Evolutionary conservation across 2,113 vertebrate species (phyloP).

Genomic region (Thermophis baileyi): DNA sequence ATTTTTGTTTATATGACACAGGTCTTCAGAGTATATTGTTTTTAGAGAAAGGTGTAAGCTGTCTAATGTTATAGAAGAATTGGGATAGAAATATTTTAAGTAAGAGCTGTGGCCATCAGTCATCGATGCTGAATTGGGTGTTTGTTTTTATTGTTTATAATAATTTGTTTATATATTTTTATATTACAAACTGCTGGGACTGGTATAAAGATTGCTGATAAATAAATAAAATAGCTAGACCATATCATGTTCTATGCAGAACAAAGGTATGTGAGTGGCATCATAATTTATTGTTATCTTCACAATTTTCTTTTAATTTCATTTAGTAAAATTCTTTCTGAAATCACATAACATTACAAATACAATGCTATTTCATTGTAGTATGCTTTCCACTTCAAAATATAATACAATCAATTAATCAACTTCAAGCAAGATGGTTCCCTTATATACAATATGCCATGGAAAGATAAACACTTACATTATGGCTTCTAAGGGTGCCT

Average conservation of each 20-base stretch:
- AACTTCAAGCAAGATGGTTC: neutral
- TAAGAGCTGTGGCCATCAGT: neutral
- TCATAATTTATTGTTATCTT: neutral
- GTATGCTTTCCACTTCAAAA: constrained; percentile 3
- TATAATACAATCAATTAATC: neutral
- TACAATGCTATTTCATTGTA: neutral
- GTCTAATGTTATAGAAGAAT: neutral
- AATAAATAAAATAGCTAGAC: neutral
- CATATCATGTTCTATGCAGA: neutral
- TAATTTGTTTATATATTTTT: neutral
- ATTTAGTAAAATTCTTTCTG: neutral
- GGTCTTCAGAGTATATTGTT: neutral
- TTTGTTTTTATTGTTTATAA: neutral
- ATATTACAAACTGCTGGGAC: neutral
- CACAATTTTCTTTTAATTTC: neutral
- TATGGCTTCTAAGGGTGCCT: neutral
- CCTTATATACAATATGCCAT: neutral
- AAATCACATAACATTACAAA: neutral
- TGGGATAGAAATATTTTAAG: neutral
- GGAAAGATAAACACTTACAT: neutral
- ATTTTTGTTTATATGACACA: neutral
- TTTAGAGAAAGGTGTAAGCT: neutral
- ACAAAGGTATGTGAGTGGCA: neutral
- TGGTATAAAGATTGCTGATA: neutral
- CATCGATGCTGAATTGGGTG: neutral